phyloP scores from a whole-genome alignment of 2,797 vertebrate species.

The Sciurus carolinensis region DNA sequence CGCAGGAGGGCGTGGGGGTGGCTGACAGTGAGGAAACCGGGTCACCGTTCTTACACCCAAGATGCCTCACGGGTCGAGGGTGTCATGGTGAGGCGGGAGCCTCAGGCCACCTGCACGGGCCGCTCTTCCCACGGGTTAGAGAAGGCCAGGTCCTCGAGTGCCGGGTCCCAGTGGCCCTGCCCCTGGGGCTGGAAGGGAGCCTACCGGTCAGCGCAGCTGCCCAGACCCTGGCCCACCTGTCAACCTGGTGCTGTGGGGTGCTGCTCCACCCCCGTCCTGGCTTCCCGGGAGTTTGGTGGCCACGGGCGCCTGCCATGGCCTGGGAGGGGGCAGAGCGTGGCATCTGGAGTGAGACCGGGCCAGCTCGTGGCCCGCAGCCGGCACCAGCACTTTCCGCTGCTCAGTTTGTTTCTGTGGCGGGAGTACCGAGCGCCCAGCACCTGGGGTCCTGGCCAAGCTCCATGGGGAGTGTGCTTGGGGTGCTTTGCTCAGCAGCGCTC shows the following conservation, averaged over 20 bases:
- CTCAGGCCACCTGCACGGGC: rapidly evolving
- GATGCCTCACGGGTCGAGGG: background rate
- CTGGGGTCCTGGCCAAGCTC: background rate
- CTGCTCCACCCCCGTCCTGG: background rate
- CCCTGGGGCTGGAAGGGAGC: background rate
- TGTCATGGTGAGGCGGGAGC: background rate
- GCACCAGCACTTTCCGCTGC: background rate
- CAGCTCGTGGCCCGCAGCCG: too few relatives aligned
- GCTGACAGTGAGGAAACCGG: background rate
- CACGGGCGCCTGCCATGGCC: background rate
- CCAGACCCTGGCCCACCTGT: background rate
- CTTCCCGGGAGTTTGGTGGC: background rate
- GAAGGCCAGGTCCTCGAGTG: conserved; percentile 41
- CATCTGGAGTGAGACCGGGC: too few relatives aligned
- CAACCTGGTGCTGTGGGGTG: background rate
- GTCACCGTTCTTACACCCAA: background rate
- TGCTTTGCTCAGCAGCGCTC: background rate
- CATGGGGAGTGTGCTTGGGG: rapidly evolving
- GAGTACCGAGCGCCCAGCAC: rapidly evolving
- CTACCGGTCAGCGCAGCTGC: background rate
- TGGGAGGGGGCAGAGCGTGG: background rate
- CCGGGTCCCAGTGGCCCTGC: conserved; percentile 67
- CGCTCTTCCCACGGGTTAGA: background rate
- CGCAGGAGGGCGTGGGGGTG: background rate
- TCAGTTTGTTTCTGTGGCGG: background rate